Evolutionary conservation across 1,140 invertebrate species (phyloP), one percentile per base, ranked within the genome.

Genomic region (Vanessa tameamea): DNA sequence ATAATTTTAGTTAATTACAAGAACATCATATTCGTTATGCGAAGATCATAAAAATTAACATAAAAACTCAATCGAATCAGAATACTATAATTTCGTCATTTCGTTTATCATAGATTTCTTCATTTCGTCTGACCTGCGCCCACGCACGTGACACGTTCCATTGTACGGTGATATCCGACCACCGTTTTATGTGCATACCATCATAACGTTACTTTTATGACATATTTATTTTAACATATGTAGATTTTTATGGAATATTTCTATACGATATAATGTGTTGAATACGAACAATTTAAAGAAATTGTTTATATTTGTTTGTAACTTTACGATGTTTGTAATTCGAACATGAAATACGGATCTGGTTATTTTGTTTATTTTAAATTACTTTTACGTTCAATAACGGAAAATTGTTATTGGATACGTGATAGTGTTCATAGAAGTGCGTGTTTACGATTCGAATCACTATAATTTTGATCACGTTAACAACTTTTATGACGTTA

Each of bases 101-200:
- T 13, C 13, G 11, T 12, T 20, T 14, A 57, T 4, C 26, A 15
- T 20, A 63, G 57, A 70, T 63, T 69, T 61, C 68, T 69, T 69
- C 55, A 64, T 70, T 63, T 31, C 47, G 23, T 48, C 11, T 73
- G 72, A 73, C 72, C 72, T 59, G 64, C 72, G 79, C 77, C 75
- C 71, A 79, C 79, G 78, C 82, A 23, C 2, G 69, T 48, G 61
- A 55, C 73, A 51, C 64, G 67, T 73, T 48, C 64, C 64, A 79
- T 16, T 12, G 20, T 53, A 53, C 50, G n/a, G 50, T n/a, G 78
- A 71, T 68, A 77, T 78, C 70, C 65, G 72, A 79, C 79, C 72
- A 82, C 75, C 72, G 73, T 77, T 83, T 76, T 83, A 78, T 81
- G 80, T 82, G 76, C 73, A 83, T 70, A 66, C 68, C 53, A 50